These are phyloP conservation scores for Sclerodermus sp. DNA, from an alignment of 2,888 invertebrate species.

Conservation along the genomic window DNA sequence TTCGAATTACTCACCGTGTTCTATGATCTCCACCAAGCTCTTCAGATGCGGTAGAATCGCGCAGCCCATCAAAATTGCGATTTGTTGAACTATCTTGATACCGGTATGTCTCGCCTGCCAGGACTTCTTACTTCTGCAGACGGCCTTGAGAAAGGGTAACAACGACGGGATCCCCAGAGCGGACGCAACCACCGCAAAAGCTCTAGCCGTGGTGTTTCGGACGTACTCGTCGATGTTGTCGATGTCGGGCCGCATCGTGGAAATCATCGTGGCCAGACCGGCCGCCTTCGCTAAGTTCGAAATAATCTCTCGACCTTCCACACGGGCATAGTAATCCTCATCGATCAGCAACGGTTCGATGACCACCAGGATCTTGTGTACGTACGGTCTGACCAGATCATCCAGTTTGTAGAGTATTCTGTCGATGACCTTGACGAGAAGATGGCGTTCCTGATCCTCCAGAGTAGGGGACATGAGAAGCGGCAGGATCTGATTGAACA, in stretches of 20 bases:
- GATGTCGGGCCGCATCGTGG: conserved; percentile 99
- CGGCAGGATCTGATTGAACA: conserved; percentile 98
- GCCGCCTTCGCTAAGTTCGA: conserved; percentile 99
- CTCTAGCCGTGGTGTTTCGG: conserved; percentile 97
- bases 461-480: conserved; percentile 99
- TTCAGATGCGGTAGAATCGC: conserved; percentile 98
- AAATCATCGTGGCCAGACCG: conserved; percentile 99
- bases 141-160: conserved; percentile 96
- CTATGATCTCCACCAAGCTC: conserved; percentile 98
- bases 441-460: conserved; percentile 98
- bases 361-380: conserved; percentile 99
- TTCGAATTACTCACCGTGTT: conserved; percentile 79
- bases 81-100: conserved; percentile 99
- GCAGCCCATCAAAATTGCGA: conserved; percentile 99
- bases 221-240: conserved; percentile 99
- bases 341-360: conserved; percentile 98
- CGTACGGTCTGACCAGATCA: conserved; percentile 97
- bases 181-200: conserved; percentile 99
- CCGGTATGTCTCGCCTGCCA: conserved; percentile 99
- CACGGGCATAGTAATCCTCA: conserved; percentile 99
- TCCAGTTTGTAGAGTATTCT: conserved; percentile 97
- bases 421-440: conserved; percentile 98
- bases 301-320: conserved; percentile 98
- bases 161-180: conserved; percentile 97
- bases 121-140: conserved; percentile 98